Evolutionary conservation across 2,888 invertebrate genomes (phyloP), one percentile per base, ranked within the genome.

Genomic region (Bombylius discolor): DNA sequence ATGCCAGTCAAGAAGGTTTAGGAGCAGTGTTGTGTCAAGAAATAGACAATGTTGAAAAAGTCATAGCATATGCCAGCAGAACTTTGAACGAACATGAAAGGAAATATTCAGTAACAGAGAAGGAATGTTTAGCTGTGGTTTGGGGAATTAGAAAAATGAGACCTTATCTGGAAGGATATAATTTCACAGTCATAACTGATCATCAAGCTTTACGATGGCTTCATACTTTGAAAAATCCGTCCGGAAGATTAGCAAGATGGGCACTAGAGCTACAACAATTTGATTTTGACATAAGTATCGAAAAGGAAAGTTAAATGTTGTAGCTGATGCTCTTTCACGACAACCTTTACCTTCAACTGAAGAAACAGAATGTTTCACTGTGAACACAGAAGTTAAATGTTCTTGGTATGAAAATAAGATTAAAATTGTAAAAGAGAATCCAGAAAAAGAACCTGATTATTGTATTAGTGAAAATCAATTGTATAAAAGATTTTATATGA

Each of bases 21-120:
- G 23, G 23, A 23, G 23, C 23, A 3, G 23, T 23, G 3, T 23
- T 23, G 23, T 23, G 23, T 23, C 23, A 23, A 23, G 23, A 23
- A 5, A 56, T 55, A 5, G 47, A 58, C 0, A 55, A 58, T 2
- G 45, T 53, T 32, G 63, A 63, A 33, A 39, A 52, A n/a, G 57
- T 61, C 3, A 59, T 63, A 11, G 55, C 56, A 6, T 62, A 61
- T 44, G 33, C 52, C 13, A 56, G 52, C 14, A 33, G 49, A 4
- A 52, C 45, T 4, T 23, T 56, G 5, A 56, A 31, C 39, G 47
- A 32, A 4, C 32, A 48, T 13, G 56, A 56, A 47, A 36, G 46
- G n/a, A 51, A 5, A 31, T 56, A 52, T 34, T 46, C 52, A 6
- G 34, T 47, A 13, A 42, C 47, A 12, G 47, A 52, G 23, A 50